These are phyloP conservation scores for Drosophila parthenogenetica DNA, from an alignment of 2,888 invertebrate species.

Conservation along the genomic window DNA sequence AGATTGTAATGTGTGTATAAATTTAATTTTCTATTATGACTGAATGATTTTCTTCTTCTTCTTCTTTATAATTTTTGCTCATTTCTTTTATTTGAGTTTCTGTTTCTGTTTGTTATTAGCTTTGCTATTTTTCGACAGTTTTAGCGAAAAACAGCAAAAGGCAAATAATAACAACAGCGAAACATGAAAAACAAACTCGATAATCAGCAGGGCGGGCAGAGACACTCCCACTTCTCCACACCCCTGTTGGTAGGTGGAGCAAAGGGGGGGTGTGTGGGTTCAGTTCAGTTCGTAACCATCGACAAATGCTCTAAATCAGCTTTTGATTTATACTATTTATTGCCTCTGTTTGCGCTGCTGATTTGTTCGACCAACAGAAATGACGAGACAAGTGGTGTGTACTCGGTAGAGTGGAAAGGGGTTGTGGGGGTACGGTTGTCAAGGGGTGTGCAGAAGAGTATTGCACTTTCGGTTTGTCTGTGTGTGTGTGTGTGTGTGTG, in stretches of 20 bases:
- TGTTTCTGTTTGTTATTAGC: slow-evolving; percentile 16
- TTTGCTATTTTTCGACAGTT: slow-evolving; percentile 41
- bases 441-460: background rate
- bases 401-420: background rate
- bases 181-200: slow-evolving; percentile 30
- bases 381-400: too few relatives aligned
- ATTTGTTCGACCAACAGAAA: slow-evolving; percentile 14
- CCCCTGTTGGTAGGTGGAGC: background rate
- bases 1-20: slow-evolving; percentile 48
- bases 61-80: background rate
- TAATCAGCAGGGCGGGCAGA: slow-evolving; percentile 15
- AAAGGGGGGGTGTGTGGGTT: background rate
- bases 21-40: slow-evolving; percentile 14
- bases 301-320: slow-evolving; percentile 49
- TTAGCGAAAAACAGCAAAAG: slow-evolving; percentile 72
- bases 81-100: slow-evolving; percentile 10
- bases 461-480: slow-evolving; percentile 13
- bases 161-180: slow-evolving; percentile 48
- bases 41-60: background rate
- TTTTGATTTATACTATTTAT: slow-evolving; percentile 56
- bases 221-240: too few relatives aligned
- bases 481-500: slow-evolving; percentile 19
- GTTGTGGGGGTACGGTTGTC: background rate
- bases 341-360: slow-evolving; percentile 20
- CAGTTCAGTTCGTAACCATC: slow-evolving; percentile 9